Conservation (phyloP, 2,888 invertebrate genomes). For the Synergus umbraculus region DNA sequence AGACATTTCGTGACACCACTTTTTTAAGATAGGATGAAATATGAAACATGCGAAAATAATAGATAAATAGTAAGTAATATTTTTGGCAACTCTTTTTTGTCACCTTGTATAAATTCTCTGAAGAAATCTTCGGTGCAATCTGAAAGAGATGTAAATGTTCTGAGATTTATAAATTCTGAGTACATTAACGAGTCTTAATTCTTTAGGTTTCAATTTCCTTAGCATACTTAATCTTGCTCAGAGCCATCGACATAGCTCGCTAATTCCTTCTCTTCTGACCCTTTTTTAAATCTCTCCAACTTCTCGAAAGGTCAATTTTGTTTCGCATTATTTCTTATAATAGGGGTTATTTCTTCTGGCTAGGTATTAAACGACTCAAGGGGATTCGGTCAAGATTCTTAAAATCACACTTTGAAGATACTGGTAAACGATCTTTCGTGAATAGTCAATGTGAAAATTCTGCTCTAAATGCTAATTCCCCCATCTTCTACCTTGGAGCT, state of each 20-base stretch:
- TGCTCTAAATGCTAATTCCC: slow-evolving; percentile 68
- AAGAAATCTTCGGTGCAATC: slow-evolving; percentile 16
- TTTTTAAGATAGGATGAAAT: too few species aligned
- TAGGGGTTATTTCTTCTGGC: neutral
- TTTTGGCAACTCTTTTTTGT: too few species aligned
- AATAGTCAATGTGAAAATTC: slow-evolving; percentile 55
- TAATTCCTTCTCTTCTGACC: slow-evolving; percentile 20
- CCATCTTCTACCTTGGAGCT: slow-evolving; percentile 60
- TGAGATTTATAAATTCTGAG: neutral
- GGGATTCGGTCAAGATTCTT: slow-evolving; percentile 20
- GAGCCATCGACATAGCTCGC: slow-evolving; percentile 1
- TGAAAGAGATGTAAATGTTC: slow-evolving; percentile 32
- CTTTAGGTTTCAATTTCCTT: slow-evolving; percentile 19
- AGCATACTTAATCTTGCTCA: slow-evolving; percentile 17
- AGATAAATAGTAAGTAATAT: too few species aligned
- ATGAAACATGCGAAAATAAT: too few species aligned
- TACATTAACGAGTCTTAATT: slow-evolving; percentile 16
- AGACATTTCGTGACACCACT: too few species aligned
- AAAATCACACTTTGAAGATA: slow-evolving; percentile 31
- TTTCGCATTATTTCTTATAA: neutral
- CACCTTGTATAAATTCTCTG: neutral
- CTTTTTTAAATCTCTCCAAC: neutral
- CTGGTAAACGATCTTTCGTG: slow-evolving; percentile 35
- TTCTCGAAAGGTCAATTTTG: slow-evolving; percentile 17
- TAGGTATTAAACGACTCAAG: slow-evolving; percentile 14